phyloP scores from a whole-genome alignment of 1,140 invertebrate species.

The Diuraphis noxia region DNA sequence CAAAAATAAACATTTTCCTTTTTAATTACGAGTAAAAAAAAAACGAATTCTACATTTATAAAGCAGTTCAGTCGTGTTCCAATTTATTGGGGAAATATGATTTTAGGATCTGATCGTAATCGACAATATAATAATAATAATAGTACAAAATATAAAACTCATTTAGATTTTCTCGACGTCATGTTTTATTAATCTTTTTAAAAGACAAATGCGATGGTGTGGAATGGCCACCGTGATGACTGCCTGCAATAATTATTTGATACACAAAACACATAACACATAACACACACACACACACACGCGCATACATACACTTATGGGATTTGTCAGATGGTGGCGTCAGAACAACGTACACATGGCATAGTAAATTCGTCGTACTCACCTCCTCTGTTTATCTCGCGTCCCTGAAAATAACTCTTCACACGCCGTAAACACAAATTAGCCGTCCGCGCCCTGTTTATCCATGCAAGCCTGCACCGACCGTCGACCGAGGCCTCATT shows the following conservation, averaged over 20 bases:
- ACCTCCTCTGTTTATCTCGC: background rate
- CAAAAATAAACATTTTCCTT: background rate
- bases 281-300: background rate
- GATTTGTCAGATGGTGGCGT: background rate
- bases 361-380: background rate
- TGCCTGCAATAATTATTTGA: slow-evolving; percentile 29
- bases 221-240: background rate
- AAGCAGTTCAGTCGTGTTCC: background rate
- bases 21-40: background rate
- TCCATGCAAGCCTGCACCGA: background rate
- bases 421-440: slow-evolving; percentile 52
- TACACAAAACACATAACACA: too few relatives aligned
- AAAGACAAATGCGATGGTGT: background rate
- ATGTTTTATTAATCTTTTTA: background rate
- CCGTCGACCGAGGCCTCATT: background rate
- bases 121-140: background rate
- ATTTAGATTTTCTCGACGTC: background rate
- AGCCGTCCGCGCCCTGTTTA: slow-evolving; percentile 50
- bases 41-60: background rate
- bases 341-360: background rate
- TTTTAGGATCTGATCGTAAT: background rate
- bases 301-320: background rate
- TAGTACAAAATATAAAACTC: background rate
- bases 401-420: slow-evolving; percentile 51
- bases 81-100: background rate